phyloP scores from a whole-genome alignment of 2,888 invertebrate species.

The Apocheima hispidaria region DNA sequence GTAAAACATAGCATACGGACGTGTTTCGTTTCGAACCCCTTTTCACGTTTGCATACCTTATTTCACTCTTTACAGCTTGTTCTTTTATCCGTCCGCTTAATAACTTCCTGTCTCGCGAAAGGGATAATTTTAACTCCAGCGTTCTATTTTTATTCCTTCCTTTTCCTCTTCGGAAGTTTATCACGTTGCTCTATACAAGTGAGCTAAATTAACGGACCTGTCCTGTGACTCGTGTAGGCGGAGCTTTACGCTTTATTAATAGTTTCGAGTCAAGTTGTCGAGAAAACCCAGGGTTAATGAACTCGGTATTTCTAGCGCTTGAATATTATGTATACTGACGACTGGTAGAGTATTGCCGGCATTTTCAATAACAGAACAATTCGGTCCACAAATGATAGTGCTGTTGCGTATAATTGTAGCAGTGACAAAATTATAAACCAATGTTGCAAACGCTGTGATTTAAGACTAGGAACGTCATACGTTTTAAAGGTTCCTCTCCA shows the following conservation, averaged over 20 bases:
- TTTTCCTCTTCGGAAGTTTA: constrained; percentile 33
- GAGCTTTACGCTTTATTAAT: constrained; percentile 37
- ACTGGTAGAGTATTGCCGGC: neutral
- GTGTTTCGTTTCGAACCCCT: constrained; percentile 5
- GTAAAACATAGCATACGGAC: constrained; percentile 4
- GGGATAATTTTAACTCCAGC: constrained; percentile 24
- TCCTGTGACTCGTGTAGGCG: constrained; percentile 33
- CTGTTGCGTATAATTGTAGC: neutral
- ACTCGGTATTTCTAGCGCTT: constrained; percentile 24
- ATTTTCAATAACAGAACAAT: constrained; percentile 4
- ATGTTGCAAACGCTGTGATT: neutral
- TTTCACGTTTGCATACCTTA: constrained; percentile 20
- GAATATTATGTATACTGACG: constrained; percentile 2
- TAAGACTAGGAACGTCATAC: too few relatives aligned
- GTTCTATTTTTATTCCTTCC: constrained; percentile 22
- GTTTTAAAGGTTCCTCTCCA: neutral
- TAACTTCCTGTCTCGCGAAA: constrained; percentile 28
- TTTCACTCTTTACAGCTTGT: constrained; percentile 14
- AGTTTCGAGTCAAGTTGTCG: constrained; percentile 38
- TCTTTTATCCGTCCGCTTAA: constrained; percentile 19
- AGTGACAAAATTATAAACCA: neutral
- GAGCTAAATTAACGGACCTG: constrained; percentile 31
- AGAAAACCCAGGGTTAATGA: constrained; percentile 38
- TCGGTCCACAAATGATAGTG: neutral
- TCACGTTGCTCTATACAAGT: constrained; percentile 29